Base-by-base conservation (phyloP, 2,888 invertebrate species). In the Isotomurus palustris region DNA sequence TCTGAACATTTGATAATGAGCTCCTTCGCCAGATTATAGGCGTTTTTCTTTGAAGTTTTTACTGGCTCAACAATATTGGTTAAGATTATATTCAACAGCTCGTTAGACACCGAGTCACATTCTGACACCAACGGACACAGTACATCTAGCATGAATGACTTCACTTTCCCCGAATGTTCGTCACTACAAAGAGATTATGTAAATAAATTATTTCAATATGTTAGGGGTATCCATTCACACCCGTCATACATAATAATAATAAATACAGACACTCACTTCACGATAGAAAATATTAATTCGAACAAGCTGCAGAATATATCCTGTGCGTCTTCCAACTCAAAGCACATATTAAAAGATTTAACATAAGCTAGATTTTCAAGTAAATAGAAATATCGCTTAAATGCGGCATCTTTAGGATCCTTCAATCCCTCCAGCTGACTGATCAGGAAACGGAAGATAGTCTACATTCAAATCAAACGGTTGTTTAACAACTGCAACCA, bases 271-370 rank as follows among this genome's bases (percentile, higher is more conserved):
- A 82, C 87, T 84, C 75, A 92, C 92, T 93, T 95, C 72, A 96
- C 91, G 76, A 95, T 93, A 77, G 86, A 89, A 75, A 96, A 96
- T 84, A 96, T 91, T 53, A 94, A 83, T 56, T 87, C 85, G 78
- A 95, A 96, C 2, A 97, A 81, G 14, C 87, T 87, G 73, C 91
- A 91, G 78, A 96, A 95, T 72, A 97, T 93, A 76, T 94, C 93
- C 76, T 95, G 94, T 72, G 91, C 93, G 78, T 96, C 95, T 75
- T 96, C 96, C 58, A 97, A 78, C 76, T 97, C 96, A 74, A 96
- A 92, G 76, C 95, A 96, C 87, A 97, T 96, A 77, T 96, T 96
- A 77, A 97, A 96, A 0, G 94, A 93, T 77, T 97, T 97, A 35
- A 96, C 95, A 76, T 93, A 95, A 0, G 95, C 94, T 71, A 97